Conservation (phyloP, 2,888 invertebrate genomes). For the Acrobasis repandana region DNA sequence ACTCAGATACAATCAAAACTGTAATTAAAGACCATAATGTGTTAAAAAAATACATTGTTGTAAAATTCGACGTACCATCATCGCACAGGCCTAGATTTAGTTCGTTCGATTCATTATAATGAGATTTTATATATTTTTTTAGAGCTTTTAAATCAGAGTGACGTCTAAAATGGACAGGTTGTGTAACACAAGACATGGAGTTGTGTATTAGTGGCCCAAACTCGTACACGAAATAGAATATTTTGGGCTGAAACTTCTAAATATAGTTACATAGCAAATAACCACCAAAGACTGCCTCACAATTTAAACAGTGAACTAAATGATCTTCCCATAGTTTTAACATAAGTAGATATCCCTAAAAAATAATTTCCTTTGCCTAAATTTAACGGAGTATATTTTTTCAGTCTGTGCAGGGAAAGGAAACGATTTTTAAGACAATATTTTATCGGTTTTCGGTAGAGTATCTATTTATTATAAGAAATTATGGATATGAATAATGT, state of each 20-base stretch:
- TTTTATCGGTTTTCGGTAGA: slow-evolving; percentile 29
- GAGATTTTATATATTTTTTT: not conserved
- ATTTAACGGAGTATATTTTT: slow-evolving; percentile 26
- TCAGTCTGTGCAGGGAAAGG: slow-evolving; percentile 28
- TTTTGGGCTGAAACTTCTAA: slow-evolving; percentile 1
- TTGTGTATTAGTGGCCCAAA: slow-evolving; percentile 1
- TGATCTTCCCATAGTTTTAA: slow-evolving; percentile 40
- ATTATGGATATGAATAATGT: slow-evolving; percentile 28
- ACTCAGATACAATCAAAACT: no score
- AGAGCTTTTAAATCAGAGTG: not conserved
- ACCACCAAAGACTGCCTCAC: slow-evolving; percentile 53
- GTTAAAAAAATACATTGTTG: no score
- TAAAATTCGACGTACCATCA: no score
- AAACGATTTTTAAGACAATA: slow-evolving; percentile 22
- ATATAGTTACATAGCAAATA: slow-evolving; percentile 26
- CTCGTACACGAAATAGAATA: not conserved
- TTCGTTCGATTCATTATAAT: no score
- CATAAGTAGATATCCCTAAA: slow-evolving; percentile 23
- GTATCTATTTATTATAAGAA: slow-evolving; percentile 26
- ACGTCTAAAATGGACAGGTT: not conserved
- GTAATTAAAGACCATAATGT: no score
- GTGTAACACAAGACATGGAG: slow-evolving; percentile 2
- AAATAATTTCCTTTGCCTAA: slow-evolving; percentile 24
- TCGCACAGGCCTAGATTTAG: no score
- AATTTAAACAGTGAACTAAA: slow-evolving; percentile 35